phyloP scores from a whole-genome alignment of 2,888 invertebrate genomes.

The Eristalinus aeneus region DNA sequence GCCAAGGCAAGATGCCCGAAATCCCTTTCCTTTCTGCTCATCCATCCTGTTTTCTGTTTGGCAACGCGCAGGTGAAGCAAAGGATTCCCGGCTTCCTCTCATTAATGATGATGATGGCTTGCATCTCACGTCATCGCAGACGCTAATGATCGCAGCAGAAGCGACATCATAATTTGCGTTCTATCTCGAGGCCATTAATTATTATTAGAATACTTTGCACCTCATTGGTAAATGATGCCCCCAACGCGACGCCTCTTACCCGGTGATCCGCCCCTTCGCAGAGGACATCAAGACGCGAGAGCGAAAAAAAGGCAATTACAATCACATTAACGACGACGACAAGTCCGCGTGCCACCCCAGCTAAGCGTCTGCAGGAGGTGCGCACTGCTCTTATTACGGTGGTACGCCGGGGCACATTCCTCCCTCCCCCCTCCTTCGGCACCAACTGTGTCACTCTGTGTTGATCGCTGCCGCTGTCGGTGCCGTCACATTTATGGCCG shows the following conservation, averaged over 20 bases:
- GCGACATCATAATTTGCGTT: conserved; percentile 64
- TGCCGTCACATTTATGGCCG: conserved; percentile 52
- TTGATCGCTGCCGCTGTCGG: conserved; percentile 40
- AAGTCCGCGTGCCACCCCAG: not conserved
- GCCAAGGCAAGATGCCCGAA: not conserved
- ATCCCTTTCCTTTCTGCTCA: not conserved
- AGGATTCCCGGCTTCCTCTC: conserved; percentile 31
- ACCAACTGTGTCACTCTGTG: not conserved
- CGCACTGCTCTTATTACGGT: not conserved
- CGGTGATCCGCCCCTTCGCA: conserved; percentile 1
- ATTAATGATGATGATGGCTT: conserved; percentile 58
- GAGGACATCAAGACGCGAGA: not conserved
- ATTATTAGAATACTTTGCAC: conserved; percentile 68
- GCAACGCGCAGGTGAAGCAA: not conserved
- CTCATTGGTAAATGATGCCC: conserved; percentile 67
- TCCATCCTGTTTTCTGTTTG: not conserved
- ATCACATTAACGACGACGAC: conserved; percentile 54
- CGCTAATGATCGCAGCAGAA: conserved; percentile 48
- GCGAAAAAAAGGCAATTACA: conserved; percentile 60
- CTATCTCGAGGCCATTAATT: conserved; percentile 60
- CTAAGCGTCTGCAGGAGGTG: not conserved
- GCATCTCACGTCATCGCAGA: conserved; percentile 44
- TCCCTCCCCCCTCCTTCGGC: not conserved
- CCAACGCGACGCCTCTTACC: conserved; percentile 12
- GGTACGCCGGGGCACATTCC: not conserved